phyloP scores from a whole-genome alignment of 2,113 vertebrate species.

The Onychostoma macrolepis region DNA sequence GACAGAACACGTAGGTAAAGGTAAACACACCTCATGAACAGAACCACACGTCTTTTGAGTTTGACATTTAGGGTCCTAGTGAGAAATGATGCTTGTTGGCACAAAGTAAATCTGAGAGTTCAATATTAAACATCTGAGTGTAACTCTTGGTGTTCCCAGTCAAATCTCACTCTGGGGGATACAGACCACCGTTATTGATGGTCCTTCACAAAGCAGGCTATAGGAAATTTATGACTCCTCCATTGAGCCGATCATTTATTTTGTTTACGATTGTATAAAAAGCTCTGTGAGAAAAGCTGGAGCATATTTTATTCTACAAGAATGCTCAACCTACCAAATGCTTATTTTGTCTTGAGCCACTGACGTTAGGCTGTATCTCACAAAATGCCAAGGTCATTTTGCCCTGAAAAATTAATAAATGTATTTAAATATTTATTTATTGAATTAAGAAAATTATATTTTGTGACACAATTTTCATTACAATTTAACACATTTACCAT shows the following conservation, averaged over 20 bases:
- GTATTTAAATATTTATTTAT: not conserved
- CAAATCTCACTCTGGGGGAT: slow-evolving; percentile 43
- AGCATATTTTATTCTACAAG: slow-evolving; percentile 28
- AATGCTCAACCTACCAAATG: slow-evolving; percentile 10
- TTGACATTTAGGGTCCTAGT: slow-evolving; percentile 18
- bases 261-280: slow-evolving; percentile 61
- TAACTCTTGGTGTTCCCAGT: slow-evolving; percentile 30
- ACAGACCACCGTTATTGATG: slow-evolving; percentile 63
- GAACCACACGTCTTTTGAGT: not conserved
- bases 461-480: not conserved
- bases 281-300: slow-evolving; percentile 47
- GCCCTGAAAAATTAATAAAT: not conserved
- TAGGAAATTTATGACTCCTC: slow-evolving; percentile 58
- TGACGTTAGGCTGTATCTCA: not conserved
- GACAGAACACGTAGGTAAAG: not conserved
- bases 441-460: not conserved
- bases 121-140: slow-evolving; percentile 26
- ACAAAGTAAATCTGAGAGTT: slow-evolving; percentile 14
- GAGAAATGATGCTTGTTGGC: slow-evolving; percentile 1
- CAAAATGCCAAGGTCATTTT: not conserved
- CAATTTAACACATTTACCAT: not conserved
- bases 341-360: not conserved
- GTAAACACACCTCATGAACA: not conserved
- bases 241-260: slow-evolving; percentile 50
- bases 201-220: slow-evolving; percentile 52